Evolutionary conservation across 2,888 invertebrate genomes (phyloP), one percentile per base, ranked within the genome.

Genomic region (Ariolimax columbianus): DNA sequence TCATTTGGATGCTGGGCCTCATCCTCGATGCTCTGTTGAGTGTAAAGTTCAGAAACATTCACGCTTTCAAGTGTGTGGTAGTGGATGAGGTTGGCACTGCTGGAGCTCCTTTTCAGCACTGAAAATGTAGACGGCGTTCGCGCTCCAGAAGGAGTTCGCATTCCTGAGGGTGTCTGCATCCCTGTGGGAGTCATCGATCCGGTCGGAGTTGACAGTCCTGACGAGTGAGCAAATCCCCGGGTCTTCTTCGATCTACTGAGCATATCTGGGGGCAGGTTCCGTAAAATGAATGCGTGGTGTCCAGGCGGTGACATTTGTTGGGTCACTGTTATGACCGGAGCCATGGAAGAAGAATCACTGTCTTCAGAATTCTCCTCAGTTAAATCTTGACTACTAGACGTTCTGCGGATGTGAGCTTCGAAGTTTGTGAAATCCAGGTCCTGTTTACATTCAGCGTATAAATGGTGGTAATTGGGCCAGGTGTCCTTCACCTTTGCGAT

Each of bases 81-180:
- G n/a, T 77, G 77, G 26, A 77, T 77, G 11, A 77, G 36, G n/a
- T 77, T 38, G 7, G 77, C 77, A 51, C 55, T 23, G 40, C 82
- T 63, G 1, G 63, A 33, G 36, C 72, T 66, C 19, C n/a, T 55
- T 26, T 82, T 75, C 47, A 75, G 1, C 4, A 17, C 47, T 30
- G 14, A 7, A 23, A 9, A 14, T 19, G 73, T 17, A 26, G 40
- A 26, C 17, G 72, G 72, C 19, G 38, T 23, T n/a, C 17, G 40
- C 30, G 17, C 17, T 17, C 73, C 73, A 3, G 30, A 17, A 0
- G 73, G 73, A 43, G 73, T 75, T 1, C 11, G 47, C 73, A 75
- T 47, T 30, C 73, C 73, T 0, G 73, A 47, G 30, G 73, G 73
- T 2, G 73, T 75, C 47, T 38, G 43, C 73, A 73, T 26, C n/a